These are phyloP conservation scores for Abrostola tripartita DNA, from an alignment of 2,888 invertebrate species.

Conservation along the genomic window DNA sequence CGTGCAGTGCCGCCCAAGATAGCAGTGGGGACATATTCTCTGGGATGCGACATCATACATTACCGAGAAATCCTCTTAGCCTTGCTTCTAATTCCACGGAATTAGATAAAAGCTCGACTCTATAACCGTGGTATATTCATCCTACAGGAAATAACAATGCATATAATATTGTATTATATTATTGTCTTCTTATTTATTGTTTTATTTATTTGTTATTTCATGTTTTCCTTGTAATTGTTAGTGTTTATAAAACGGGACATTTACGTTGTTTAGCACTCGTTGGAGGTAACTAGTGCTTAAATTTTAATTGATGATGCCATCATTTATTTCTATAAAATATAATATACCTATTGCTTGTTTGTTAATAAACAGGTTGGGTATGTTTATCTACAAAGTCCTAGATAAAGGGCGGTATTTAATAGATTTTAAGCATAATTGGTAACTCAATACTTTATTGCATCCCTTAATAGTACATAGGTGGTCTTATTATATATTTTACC, in stretches of 20 bases:
- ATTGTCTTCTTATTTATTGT: conserved; percentile 7
- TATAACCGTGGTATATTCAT: conserved; percentile 21
- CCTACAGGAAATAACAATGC: conserved; percentile 37
- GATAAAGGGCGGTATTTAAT: no score
- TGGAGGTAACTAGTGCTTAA: no score
- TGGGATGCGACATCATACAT: background rate
- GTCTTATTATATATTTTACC: no score
- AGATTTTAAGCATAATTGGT: no score
- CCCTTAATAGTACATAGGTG: no score
- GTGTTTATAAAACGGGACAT: conserved; percentile 1
- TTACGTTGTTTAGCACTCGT: no score
- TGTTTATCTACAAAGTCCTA: no score
- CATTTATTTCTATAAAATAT: no score
- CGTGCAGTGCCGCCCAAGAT: conserved; percentile 7
- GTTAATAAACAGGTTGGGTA: background rate
- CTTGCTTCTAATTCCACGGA: conserved; percentile 31
- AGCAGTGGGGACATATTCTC: background rate
- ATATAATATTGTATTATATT: conserved; percentile 12
- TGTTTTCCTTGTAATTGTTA: conserved; percentile 22
- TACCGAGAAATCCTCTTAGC: conserved; percentile 33
- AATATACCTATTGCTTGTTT: background rate
- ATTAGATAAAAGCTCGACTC: conserved; percentile 44
- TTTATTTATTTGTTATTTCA: conserved; percentile 15
- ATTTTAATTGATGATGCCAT: no score
- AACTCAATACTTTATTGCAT: no score